Base-by-base conservation (phyloP, 2,888 invertebrate genomes). In the Eilema depressum region DNA sequence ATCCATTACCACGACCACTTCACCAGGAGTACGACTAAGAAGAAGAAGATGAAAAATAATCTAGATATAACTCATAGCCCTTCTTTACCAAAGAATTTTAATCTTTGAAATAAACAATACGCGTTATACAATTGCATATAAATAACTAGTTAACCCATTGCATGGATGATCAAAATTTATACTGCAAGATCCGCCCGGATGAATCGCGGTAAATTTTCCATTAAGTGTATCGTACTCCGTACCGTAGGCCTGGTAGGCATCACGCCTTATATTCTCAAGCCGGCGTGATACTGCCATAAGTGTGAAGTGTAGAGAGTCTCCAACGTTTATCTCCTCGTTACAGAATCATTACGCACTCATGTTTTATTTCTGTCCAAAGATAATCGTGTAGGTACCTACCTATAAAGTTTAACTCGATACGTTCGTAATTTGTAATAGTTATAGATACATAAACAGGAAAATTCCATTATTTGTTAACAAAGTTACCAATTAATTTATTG, bases 401-500 rank as follows among this genome's bases (percentile, higher is more conserved):
- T 20, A 53, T n/a, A n/a, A 0, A 17, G 28, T 59, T 59, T 26
- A 17, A 17, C 5, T 59, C 59, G 20, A 61, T n/a, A 30, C 33
- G 30, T 33, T 61, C 14, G 57, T 59, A 26, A 14, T 59, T 57
- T 59, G 14, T 59, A 26, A 14, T 59, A 25, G 25, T 59, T 25
- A 25, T 25, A 25, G 11, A 47, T 20, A 53, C 26, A 47, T 47
- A 64, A 53, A 64, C 63, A 64, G 63, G 63, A 64, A 64, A 53
- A 41, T 64, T 57, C 56, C 56, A 28, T 47, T 28, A 61, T 47
- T 28, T 30, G 12, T 41, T 12, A 14, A 20, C 47, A 8, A 28
- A 41, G 61, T 10, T 61, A 23, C 26, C 3, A 30, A 53, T 61
- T 41, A 28, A 26, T 53, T 53, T 47, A 7, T 1, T 47, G 20